These are phyloP conservation scores for Zaprionus nigranus DNA, from an alignment of 1,140 invertebrate species.

Conservation along the genomic window DNA sequence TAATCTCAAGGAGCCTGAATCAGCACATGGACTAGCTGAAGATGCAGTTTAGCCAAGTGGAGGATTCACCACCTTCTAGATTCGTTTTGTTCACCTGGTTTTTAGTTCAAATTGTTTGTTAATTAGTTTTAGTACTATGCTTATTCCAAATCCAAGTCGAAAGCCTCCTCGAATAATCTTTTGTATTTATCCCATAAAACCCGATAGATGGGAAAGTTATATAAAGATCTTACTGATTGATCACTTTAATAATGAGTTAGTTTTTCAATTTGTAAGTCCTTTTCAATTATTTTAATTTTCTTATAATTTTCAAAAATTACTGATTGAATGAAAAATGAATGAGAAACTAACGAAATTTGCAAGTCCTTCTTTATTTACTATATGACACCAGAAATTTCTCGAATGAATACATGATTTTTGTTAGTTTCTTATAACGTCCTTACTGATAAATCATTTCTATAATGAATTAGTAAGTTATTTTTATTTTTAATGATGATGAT, in stretches of 20 bases:
- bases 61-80: not conserved
- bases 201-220: not conserved
- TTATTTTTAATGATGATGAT: too few relatives aligned
- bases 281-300: too few relatives aligned
- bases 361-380: too few relatives aligned
- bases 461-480: too few relatives aligned
- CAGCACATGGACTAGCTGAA: constrained; percentile 25
- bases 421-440: not conserved
- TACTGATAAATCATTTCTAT: too few relatives aligned
- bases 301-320: too few relatives aligned
- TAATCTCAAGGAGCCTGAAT: constrained; percentile 76
- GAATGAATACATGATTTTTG: not conserved
- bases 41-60: constrained; percentile 52
- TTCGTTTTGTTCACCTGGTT: constrained; percentile 44
- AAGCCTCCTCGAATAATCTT: constrained; percentile 61
- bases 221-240: not conserved
- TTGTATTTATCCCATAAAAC: constrained; percentile 29
- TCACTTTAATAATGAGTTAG: not conserved
- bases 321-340: too few relatives aligned
- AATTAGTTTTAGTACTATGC: constrained; percentile 74
- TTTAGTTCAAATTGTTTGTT: constrained; percentile 80
- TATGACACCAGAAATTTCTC: too few relatives aligned
- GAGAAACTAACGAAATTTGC: too few relatives aligned
- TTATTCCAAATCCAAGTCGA: constrained; percentile 50
- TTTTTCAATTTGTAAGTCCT: too few relatives aligned